Evolutionary conservation across 2,888 invertebrate genomes (phyloP).

Genomic region (Melangyna quadrimaculata): DNA sequence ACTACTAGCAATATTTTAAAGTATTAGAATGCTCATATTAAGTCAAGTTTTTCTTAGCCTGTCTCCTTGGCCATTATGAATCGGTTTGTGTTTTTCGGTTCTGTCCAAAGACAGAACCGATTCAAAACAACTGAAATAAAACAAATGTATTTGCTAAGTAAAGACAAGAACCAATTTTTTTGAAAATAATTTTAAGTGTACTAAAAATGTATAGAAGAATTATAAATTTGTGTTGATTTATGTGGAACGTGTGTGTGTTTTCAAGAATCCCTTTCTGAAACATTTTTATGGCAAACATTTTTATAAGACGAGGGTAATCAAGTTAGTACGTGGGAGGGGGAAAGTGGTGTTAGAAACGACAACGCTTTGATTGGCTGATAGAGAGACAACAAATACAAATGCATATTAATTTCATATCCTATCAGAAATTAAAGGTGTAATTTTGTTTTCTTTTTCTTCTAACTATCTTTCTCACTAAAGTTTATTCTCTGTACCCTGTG

Average conservation of each 20-base stretch:
- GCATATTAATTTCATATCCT: conserved; percentile 36
- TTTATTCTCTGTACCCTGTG: not conserved
- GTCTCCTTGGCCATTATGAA: no score
- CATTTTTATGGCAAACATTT: not conserved
- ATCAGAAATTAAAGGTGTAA: conserved; percentile 47
- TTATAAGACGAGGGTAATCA: not conserved
- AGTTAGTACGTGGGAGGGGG: not conserved
- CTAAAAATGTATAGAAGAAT: not conserved
- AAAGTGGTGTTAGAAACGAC: not conserved
- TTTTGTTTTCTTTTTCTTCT: not conserved
- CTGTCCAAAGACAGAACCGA: no score
- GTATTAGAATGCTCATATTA: no score
- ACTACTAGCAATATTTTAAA: no score
- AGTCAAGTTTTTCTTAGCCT: no score
- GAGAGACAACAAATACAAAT: conserved; percentile 42
- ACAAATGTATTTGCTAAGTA: not conserved
- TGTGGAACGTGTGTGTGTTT: not conserved
- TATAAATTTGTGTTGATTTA: no score
- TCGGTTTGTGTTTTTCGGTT: no score
- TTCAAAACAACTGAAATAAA: no score
- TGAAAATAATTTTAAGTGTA: not conserved
- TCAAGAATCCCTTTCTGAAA: not conserved
- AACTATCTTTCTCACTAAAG: not conserved
- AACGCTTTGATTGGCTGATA: conserved; percentile 43
- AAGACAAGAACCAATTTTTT: not conserved